phyloP scores from a whole-genome alignment of 2,888 invertebrate genomes.

The Ophion obscuratus region DNA sequence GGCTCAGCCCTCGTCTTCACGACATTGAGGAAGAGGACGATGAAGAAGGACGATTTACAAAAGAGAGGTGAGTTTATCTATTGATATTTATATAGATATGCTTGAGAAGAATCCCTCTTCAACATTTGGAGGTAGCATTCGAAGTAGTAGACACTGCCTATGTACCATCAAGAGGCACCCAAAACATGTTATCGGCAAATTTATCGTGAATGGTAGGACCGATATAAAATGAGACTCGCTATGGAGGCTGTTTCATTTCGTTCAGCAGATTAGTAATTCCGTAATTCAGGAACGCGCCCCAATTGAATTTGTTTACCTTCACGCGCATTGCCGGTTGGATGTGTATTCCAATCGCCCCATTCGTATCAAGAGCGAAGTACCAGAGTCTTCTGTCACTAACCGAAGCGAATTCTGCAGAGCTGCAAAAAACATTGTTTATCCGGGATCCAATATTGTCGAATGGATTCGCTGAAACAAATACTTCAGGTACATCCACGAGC shows the following conservation, averaged over 20 bases:
- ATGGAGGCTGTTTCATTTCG: too few species aligned
- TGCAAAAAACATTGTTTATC: conserved; percentile 27
- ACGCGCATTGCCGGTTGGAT: too few species aligned
- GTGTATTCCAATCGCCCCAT: neutral
- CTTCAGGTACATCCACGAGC: neutral
- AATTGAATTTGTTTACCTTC: neutral
- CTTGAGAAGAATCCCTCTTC: too few species aligned
- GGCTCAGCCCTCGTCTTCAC: conserved; percentile 90
- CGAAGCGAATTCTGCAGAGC: conserved; percentile 41
- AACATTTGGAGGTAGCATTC: too few species aligned
- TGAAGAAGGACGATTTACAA: conserved; percentile 84
- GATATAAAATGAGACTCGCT: too few species aligned
- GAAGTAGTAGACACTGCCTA: too few species aligned
- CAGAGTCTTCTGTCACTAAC: neutral
- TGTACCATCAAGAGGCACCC: too few species aligned
- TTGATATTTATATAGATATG: neutral
- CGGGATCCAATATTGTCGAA: neutral
- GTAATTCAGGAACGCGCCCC: too few species aligned
- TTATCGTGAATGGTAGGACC: too few species aligned
- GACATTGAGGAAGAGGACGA: conserved; percentile 94
- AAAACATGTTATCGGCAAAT: too few species aligned
- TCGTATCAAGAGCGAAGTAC: neutral
- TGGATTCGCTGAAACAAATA: conserved; percentile 11
- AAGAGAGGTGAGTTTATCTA: conserved; percentile 79
- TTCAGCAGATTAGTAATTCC: too few species aligned